Conservation (phyloP, 2,797 vertebrate genomes). For the Scyliorhinus canicula region DNA sequence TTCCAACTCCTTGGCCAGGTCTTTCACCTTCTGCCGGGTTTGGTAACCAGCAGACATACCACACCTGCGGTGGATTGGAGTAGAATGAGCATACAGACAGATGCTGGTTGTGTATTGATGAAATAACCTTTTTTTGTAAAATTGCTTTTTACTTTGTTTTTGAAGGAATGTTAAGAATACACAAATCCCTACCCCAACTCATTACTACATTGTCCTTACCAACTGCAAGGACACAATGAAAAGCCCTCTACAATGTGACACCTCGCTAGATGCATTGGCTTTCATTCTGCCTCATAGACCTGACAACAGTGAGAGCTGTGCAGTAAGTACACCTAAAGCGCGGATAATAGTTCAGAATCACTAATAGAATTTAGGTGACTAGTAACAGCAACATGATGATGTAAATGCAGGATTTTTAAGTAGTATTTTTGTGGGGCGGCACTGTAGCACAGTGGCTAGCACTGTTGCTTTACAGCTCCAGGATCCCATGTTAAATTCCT, state of each 20-base stretch:
- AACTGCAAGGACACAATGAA: conserved; percentile 64
- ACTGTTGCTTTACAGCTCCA: no score
- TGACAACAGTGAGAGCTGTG: conserved; percentile 74
- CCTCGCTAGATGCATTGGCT: conserved; percentile 61
- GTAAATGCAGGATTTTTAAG: background rate
- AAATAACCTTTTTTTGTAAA: conserved; percentile 18
- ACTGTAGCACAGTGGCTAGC: no score
- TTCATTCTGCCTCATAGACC: conserved; percentile 77
- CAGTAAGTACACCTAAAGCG: conserved; percentile 50
- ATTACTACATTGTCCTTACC: conserved; percentile 76
- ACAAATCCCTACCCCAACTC: conserved; percentile 70
- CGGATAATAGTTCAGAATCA: background rate
- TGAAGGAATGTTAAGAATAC: conserved; percentile 55
- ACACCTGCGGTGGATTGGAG: no score
- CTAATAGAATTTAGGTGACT: background rate
- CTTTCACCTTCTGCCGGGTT: no score
- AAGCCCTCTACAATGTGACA: conserved; percentile 55
- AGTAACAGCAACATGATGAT: background rate
- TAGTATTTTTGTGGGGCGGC: no score
- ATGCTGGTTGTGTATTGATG: background rate
- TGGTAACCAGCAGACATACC: no score
- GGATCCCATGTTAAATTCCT: no score
- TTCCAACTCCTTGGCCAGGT: no score
- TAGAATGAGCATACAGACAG: background rate
- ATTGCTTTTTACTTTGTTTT: conserved; percentile 42